Evolutionary conservation across 2,113 vertebrate species (phyloP), one percentile per base, ranked within the genome.

Genomic region (Charina bottae): DNA sequence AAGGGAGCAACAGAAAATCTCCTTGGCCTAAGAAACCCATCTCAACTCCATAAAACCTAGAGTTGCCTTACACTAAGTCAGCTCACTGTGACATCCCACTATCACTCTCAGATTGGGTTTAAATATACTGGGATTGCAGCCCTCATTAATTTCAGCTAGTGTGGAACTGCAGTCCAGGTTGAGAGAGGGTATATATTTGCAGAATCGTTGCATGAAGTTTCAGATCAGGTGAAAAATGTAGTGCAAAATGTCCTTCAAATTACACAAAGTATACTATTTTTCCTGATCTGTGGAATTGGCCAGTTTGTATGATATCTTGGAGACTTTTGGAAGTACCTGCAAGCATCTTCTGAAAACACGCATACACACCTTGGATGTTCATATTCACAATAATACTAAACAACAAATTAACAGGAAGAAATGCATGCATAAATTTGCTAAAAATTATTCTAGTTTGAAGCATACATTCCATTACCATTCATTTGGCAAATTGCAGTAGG

Each of bases 371-470:
- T 64, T 91, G 6, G 10, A 59, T 87, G 49, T 54, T 60, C 84
- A 86, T 3, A 19, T 5, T 91, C 4, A 5, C 28, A 55, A 15
- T 54, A 64, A 68, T 91, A 86, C 21, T 55, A 91, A 91, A 86
- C 19, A 90, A 83, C 85, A 91, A 95, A 94, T 95, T 92, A 92
- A 92, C 0, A 0, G 23, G 37, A 21, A 4, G 87, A 83, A 23
- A 92, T 46, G 83, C 37, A 56, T 49, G 28, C 78, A 85, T 88
- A 93, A 83, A 90, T 87, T 37, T 49, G 92, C 0, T 23, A 94
- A 94, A 88, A 87, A 93, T 95, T 94, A 95, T 95, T 94, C 95
- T 94, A 94, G 91, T 90, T 94, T 2, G 9, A 93, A 95, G 95
- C 92, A 84, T 64, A 85, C 62, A 84, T 93, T 89, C 1, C 1